These are phyloP conservation scores for Elephantulus edwardii DNA, from an alignment of 2,113 vertebrate species.

Conservation along the genomic window DNA sequence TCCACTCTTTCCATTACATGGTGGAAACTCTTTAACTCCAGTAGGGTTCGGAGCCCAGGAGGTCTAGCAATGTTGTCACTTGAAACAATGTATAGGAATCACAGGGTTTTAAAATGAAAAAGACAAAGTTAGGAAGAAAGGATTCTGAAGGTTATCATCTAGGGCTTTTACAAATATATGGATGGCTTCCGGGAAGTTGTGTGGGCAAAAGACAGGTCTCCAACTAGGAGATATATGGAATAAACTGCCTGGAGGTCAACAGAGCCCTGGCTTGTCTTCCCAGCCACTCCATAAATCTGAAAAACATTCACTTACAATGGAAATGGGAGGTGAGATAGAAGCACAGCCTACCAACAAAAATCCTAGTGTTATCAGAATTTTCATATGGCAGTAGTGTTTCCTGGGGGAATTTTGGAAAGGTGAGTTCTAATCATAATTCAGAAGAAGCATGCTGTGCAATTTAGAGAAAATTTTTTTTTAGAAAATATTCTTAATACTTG, in stretches of 20 bases:
- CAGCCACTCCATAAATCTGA: background rate
- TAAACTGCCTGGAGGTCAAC: background rate
- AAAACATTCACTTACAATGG: background rate
- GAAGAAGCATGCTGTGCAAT: background rate
- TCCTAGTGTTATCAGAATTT: background rate
- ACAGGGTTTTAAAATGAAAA: background rate
- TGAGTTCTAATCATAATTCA: background rate
- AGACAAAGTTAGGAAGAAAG: background rate
- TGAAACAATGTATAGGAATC: background rate
- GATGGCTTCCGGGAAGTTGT: background rate
- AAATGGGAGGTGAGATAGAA: background rate
- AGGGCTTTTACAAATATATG: background rate
- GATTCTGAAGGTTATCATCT: background rate
- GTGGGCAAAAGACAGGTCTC: background rate
- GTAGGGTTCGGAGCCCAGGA: background rate
- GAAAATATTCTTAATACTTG: background rate
- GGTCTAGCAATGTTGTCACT: background rate
- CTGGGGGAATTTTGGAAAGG: background rate
- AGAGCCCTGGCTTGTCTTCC: background rate
- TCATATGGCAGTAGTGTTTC: background rate
- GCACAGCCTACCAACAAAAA: background rate
- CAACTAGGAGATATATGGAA: background rate
- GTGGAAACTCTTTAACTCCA: fast-evolving
- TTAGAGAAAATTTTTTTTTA: background rate
- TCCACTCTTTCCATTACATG: background rate